Conservation (phyloP, 2,113 vertebrate genomes). For the Thermophis baileyi region DNA sequence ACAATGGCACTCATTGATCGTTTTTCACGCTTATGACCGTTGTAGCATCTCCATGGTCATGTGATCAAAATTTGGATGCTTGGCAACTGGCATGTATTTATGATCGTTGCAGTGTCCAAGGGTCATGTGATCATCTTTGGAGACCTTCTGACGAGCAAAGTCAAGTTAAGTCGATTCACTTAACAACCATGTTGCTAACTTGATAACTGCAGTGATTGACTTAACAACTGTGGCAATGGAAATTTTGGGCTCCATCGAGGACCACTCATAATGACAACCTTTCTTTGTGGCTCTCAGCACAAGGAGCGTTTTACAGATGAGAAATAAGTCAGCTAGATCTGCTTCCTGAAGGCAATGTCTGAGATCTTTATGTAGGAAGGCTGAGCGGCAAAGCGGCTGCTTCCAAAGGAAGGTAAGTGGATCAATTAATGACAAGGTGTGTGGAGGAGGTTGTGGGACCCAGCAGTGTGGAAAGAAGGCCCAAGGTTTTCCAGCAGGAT, state of each 20-base stretch:
- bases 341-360: background rate
- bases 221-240: background rate
- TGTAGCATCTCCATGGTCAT: background rate
- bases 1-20: background rate
- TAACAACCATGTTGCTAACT: background rate
- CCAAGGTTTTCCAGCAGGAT: background rate
- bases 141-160: background rate
- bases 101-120: background rate
- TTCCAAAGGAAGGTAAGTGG: background rate
- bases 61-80: background rate
- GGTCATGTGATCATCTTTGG: background rate
- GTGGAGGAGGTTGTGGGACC: background rate
- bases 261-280: background rate
- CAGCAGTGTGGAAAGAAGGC: background rate
- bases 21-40: background rate
- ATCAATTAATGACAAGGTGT: background rate
- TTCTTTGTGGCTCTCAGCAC: background rate
- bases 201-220: background rate
- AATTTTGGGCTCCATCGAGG: background rate
- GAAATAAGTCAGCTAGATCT: background rate
- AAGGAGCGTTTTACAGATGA: background rate
- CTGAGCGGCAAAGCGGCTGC: background rate
- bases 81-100: background rate
- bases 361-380: background rate
- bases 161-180: background rate